These are phyloP conservation scores for Odobenus rosmarus DNA, from an alignment of 2,113 vertebrate genomes.

Conservation along the genomic window DNA sequence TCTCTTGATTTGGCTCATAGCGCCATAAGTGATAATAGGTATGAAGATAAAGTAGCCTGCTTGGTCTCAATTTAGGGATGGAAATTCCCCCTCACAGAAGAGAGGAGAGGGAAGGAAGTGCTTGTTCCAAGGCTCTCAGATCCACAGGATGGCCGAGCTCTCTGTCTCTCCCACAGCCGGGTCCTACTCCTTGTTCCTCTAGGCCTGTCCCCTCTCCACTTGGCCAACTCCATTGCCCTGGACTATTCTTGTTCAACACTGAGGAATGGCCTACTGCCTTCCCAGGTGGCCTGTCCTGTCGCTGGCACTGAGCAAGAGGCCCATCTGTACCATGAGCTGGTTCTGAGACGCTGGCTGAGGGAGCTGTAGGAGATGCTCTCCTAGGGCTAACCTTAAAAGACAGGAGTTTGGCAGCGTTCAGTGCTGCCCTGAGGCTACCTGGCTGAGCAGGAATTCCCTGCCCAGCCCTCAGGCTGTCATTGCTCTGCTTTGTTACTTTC, in stretches of 20 bases:
- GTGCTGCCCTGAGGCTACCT: background rate
- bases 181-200: background rate
- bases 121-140: background rate
- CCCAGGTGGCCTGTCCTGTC: background rate
- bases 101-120: background rate
- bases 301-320: background rate
- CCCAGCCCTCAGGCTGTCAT: background rate
- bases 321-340: background rate
- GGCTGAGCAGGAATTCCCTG: background rate
- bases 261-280: background rate
- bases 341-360: background rate
- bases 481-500: background rate
- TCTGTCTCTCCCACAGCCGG: background rate
- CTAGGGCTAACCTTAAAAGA: background rate
- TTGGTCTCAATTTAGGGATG: background rate
- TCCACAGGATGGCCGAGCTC: background rate
- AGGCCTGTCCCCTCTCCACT: background rate
- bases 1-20: conserved; percentile 9
- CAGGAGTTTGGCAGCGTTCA: background rate
- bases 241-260: background rate
- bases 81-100: background rate
- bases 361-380: background rate
- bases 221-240: background rate
- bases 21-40: background rate
- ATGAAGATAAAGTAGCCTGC: background rate